Evolutionary conservation across 2,113 vertebrate genomes (phyloP), one percentile per base, ranked within the genome.

Genomic region (Montifringilla adamsi): DNA sequence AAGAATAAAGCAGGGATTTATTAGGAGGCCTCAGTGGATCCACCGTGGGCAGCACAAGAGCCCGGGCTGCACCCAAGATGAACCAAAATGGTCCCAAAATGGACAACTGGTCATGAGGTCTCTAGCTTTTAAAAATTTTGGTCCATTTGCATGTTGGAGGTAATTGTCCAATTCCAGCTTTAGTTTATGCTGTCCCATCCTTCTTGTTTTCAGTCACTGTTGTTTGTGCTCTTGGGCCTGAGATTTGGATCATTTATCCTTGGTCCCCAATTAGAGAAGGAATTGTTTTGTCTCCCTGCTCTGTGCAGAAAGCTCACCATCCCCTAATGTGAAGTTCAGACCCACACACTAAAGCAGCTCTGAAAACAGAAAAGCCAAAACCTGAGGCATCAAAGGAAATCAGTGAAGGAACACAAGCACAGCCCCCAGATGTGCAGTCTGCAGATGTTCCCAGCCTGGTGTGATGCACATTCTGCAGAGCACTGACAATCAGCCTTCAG

Each of bases 41-140:
- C 24, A 37, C 58, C 24, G 37, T 18, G 24, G 35, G 16, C 58
- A 60, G 11, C 24, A 27, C 35, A 27, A 60, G 58, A 60, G 58
- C 35, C 58, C 27, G 58, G 35, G 35, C 58, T 37, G 11, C 35
- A 27, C 24, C 35, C 35, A 37, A 18, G 58, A 60, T 37, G 58
- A 60, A 13, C 24, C 58, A 60, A 39, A 60, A 39, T 18, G 58
- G 35, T 2, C 24, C 0, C 58, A 39, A 60, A 60, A 27, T 27
- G 24, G 4, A 37, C 1, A 1, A 8, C 23, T 2, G 4, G 9
- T 7, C 56, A 24, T 1, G 8, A 9, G 56, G 3, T 26, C 58
- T 60, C 23, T 37, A 15, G 12, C 23, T 60, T 4, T 17, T 3
- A 53, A 31, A 5, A 59, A 10, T 26, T 59, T 16, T 59, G n/a